Evolutionary conservation across 2,888 invertebrate species (phyloP).

Genomic region (Yponomeuta cagnagella): DNA sequence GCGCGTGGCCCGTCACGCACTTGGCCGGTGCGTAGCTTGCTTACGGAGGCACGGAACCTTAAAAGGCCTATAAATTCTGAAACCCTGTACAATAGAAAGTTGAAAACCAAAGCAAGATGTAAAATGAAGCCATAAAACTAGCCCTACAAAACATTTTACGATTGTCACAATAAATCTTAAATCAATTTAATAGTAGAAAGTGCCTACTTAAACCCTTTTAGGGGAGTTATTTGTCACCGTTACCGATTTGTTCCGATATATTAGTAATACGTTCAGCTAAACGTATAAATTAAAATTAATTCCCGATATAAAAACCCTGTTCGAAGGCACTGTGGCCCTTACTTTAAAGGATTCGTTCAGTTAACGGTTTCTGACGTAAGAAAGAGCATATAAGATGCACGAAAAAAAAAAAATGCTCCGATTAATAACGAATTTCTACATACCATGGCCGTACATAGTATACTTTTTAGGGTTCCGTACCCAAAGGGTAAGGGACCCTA

Average conservation of each 20-base stretch:
- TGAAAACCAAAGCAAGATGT: too few relatives aligned
- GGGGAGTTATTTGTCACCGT: constrained; percentile 10
- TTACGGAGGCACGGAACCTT: too few relatives aligned
- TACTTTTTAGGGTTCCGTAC: too few relatives aligned
- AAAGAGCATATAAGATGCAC: too few relatives aligned
- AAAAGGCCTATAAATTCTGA: too few relatives aligned
- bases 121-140: neutral
- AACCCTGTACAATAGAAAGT: neutral
- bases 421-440: too few relatives aligned
- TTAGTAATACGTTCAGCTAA: constrained; percentile 17
- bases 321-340: neutral
- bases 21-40: too few relatives aligned
- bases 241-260: constrained; percentile 6
- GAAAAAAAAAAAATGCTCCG: too few relatives aligned
- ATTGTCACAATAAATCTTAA: neutral
- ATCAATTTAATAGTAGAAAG: neutral
- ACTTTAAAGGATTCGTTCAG: neutral
- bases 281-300: constrained; percentile 45
- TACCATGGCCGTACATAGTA: too few relatives aligned
- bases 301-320: constrained; percentile 29
- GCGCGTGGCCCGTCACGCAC: too few relatives aligned
- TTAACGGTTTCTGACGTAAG: too few relatives aligned
- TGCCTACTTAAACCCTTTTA: constrained; percentile 6
- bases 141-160: neutral
- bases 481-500: too few relatives aligned